Conservation (phyloP, 2,888 invertebrate species). For the Synergus japonicus region DNA sequence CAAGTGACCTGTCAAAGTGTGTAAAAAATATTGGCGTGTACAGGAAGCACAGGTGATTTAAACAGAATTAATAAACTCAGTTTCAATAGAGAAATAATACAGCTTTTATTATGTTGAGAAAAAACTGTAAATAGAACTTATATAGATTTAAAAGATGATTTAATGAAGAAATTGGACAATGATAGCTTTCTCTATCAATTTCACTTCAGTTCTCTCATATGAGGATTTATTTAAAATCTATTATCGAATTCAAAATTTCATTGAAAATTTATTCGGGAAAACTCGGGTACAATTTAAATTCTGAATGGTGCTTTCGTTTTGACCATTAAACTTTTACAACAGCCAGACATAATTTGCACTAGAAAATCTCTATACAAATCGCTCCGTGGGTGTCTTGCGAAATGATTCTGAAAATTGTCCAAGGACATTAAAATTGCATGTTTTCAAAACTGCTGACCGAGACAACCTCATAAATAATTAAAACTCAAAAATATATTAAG, state of each 20-base stretch:
- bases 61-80: not conserved
- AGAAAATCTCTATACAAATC: constrained; percentile 26
- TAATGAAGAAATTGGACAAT: no score
- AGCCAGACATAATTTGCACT: not conserved
- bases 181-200: no score
- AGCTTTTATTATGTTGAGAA: no score
- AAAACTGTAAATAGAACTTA: no score
- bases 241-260: not conserved
- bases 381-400: constrained; percentile 26
- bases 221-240: not conserved
- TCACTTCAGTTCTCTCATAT: not conserved
- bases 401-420: constrained; percentile 37
- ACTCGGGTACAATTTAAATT: not conserved
- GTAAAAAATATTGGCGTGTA: not conserved
- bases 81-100: not conserved
- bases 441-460: constrained; percentile 28
- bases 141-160: no score
- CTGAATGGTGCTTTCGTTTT: constrained; percentile 2
- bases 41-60: not conserved
- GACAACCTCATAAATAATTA: constrained; percentile 24
- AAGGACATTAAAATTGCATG: constrained; percentile 20
- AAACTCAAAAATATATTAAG: constrained; percentile 18
- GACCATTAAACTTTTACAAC: constrained; percentile 23
- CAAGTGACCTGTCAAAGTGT: not conserved
- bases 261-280: not conserved